Evolutionary conservation across 2,888 invertebrate species (phyloP), one percentile per base, ranked within the genome.

Genomic region (Tetranychus truncatus): DNA sequence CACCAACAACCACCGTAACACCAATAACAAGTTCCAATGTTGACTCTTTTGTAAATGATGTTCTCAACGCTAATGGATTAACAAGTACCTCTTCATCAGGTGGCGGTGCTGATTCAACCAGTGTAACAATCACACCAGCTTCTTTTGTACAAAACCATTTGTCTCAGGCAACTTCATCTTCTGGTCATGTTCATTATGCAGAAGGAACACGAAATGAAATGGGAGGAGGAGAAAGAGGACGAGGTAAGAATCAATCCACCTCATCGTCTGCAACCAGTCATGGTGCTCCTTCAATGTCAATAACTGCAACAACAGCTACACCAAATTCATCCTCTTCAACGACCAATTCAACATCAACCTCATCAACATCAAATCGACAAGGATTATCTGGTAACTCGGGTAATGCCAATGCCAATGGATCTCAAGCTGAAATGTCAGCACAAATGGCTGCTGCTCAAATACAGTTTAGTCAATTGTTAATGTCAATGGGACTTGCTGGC

Each of bases 381-480:
- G 69, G 69, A 69, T 24, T n/a, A 24, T 24, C 34, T 20, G 66
- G 76, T 21, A 21, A 21, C n/a, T 67, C 67, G 2, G 67, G 20
- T 67, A 8, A 21, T 34, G 72, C 44, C 8, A 24, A 11, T 18
- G 72, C 44, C 8, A 45, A 24, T 45, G 72, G 24, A 34, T 20
- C 72, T 11, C 77, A 15, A 77, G 77, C 88, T 91, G 90, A 78
- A 89, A 91, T 15, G 91, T 86, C 6, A 86, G 86, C 0, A 83
- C 91, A 94, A 81, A 85, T 94, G 78, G 91, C 90, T 80, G 79
- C 79, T 45, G 79, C 79, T 45, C 90, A 92, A 81, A 82, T 84
- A 80, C 84, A 83, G 75, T 88, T 93, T 81, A 93, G 92, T 81
- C 92, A 93, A 72, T 88, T 95, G 86, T 91, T 95, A 87, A 89